Conservation (phyloP, 2,797 vertebrate genomes). For the Yasuhikotakia modesta region DNA sequence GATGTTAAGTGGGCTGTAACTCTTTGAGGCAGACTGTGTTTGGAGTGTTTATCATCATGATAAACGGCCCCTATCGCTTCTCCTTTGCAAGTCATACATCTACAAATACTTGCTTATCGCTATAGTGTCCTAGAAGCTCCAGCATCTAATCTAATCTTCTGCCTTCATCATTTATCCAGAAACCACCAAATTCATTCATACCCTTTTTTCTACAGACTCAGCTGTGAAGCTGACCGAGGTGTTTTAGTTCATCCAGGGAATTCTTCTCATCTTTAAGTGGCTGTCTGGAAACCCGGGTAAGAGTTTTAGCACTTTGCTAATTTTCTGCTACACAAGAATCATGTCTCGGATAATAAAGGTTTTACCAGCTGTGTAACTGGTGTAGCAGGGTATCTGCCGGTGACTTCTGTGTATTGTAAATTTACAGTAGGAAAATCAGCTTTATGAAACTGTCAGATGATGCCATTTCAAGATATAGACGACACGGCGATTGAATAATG, state of each 20-base stretch:
- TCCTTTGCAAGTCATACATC: constrained; percentile 32
- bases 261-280: not conserved
- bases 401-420: constrained; percentile 6
- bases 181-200: constrained; percentile 15
- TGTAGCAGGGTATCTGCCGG: constrained; percentile 6
- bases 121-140: constrained; percentile 6
- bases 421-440: not conserved
- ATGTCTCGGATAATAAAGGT: too few species aligned
- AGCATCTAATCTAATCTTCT: constrained; percentile 27
- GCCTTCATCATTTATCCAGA: not conserved
- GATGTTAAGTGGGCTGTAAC: constrained; percentile 41
- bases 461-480: too few species aligned
- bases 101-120: constrained; percentile 45
- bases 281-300: not conserved
- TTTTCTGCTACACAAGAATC: not conserved
- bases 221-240: constrained; percentile 60
- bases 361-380: not conserved
- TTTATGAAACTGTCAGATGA: too few species aligned
- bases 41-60: constrained; percentile 39
- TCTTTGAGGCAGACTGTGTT: constrained; percentile 24
- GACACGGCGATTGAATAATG: too few species aligned
- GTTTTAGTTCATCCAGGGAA: too few species aligned
- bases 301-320: constrained; percentile 5
- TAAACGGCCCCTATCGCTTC: constrained; percentile 5
- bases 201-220: constrained; percentile 53